These are phyloP conservation scores for Chitala chitala DNA, from an alignment of 2,113 vertebrate genomes.

Conservation along the genomic window DNA sequence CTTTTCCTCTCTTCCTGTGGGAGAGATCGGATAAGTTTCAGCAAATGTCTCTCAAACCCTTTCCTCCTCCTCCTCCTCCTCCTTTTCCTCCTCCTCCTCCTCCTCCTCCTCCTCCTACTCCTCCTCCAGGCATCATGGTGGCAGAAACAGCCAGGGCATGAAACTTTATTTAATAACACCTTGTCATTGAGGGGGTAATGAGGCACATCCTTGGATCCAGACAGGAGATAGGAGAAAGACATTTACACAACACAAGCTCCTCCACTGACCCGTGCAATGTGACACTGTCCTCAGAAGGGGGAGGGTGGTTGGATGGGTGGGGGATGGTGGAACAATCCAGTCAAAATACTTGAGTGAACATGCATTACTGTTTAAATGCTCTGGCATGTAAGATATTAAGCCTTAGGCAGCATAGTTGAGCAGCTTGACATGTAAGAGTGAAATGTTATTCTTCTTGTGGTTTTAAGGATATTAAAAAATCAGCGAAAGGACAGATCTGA, in stretches of 20 bases:
- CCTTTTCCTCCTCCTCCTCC: too few relatives aligned
- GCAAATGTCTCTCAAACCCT: background rate
- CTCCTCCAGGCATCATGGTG: background rate
- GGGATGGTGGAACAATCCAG: background rate
- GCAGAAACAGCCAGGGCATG: background rate
- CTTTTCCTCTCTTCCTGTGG: background rate
- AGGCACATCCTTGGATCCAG: slow-evolving; percentile 7
- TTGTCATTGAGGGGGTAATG: slow-evolving; percentile 24
- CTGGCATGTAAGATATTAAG: slow-evolving; percentile 47
- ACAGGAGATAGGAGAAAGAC: slow-evolving; percentile 8
- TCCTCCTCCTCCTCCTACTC: too few relatives aligned
- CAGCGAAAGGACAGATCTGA: slow-evolving; percentile 61
- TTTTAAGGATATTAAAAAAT: slow-evolving; percentile 58
- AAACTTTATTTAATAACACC: slow-evolving; percentile 14
- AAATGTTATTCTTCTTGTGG: slow-evolving; percentile 45
- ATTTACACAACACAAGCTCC: background rate
- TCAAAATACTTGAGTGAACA: background rate
- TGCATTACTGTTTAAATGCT: slow-evolving; percentile 39
- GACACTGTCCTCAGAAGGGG: background rate
- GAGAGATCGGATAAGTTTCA: background rate
- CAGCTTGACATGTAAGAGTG: slow-evolving; percentile 54
- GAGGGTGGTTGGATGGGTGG: background rate
- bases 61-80: slow-evolving; percentile 5
- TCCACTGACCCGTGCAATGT: slow-evolving; percentile 14
- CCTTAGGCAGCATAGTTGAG: slow-evolving; percentile 36